Evolutionary conservation across 1,140 invertebrate species (phyloP), one percentile per base, ranked within the genome.

Genomic region (Musca domestica): DNA sequence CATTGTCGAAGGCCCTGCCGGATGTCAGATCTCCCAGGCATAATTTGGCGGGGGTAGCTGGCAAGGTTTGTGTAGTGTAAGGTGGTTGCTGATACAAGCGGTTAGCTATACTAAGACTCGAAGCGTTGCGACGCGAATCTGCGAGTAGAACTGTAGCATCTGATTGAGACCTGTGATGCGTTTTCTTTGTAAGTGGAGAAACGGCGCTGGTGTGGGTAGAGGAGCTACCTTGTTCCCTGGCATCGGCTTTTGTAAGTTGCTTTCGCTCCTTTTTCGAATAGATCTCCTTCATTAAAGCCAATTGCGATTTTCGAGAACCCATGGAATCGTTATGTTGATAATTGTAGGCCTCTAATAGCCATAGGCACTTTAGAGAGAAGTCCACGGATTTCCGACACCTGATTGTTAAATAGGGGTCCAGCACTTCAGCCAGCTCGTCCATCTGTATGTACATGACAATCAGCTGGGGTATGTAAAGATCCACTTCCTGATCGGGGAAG

Each of bases 401-500:
- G 84, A 95, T 87, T 70, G 98, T 89, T 74, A 99, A 86, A 86
- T 99, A 99, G 52, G 95, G 94, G 87, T 97, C 94, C 74, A 92
- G 84, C 67, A 95, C 88, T 85, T 98, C 96, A 56, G 96, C 96
- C 67, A 98, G 89, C 78, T 98, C 96, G 73, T 91, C 91, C 88
- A 98, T 96, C 83, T 98, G 95, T 84, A 98, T 95, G 78, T 98
- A 99, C 94, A 99, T 96, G 74, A 95, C 96, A 72, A 98, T 91
- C 74, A 99, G 82, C 83, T 99, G 97, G 48, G 97, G 97, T 76
- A 99, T 87, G 85, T 98, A 99, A 82, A 98, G 97, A 84, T 99
- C 96, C 41, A 98, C 94, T 71, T 98, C 94, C 70, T 87, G 85
- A 78, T 95, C 88, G 25, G 90, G 88, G 84, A 98, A 99, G 83